These are phyloP conservation scores for Rafetus swinhoei DNA, from an alignment of 2,113 vertebrate genomes.

Conservation along the genomic window DNA sequence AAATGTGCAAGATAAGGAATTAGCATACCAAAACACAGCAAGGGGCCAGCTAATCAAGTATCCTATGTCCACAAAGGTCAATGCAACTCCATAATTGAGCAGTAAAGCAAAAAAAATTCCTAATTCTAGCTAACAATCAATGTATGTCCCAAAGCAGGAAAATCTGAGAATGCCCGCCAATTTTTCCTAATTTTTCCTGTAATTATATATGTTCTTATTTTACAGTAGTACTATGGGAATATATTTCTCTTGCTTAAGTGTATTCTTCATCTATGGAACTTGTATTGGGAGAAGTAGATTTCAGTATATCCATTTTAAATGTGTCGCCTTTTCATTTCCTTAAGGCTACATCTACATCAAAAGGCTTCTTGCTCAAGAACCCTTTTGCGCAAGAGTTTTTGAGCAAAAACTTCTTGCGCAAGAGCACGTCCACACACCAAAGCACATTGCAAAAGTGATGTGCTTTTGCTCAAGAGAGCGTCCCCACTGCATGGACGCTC, in stretches of 20 bases:
- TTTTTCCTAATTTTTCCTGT: background rate
- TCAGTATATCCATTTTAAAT: constrained; percentile 9
- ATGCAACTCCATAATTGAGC: background rate
- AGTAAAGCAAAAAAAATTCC: background rate
- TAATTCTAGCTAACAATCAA: background rate
- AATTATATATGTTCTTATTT: background rate
- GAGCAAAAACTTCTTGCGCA: too few relatives aligned
- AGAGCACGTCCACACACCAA: too few relatives aligned
- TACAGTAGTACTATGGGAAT: background rate
- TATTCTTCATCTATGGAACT: too few relatives aligned
- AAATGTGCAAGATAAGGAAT: background rate
- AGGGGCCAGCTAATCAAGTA: background rate
- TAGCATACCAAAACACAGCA: background rate
- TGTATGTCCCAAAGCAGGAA: background rate
- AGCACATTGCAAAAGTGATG: too few relatives aligned
- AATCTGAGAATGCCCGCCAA: background rate
- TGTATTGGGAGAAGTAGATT: background rate
- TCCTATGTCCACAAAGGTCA: background rate
- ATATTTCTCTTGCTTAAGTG: background rate
- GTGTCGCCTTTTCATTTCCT: constrained; percentile 20
- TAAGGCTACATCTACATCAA: background rate
- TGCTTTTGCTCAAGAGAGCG: too few relatives aligned
- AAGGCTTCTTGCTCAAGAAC: too few relatives aligned
- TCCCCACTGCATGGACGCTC: too few relatives aligned
- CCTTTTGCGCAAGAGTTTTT: too few relatives aligned